Evolutionary conservation across 2,888 invertebrate species (phyloP).

Genomic region (Aporophyla lueneburgensis): DNA sequence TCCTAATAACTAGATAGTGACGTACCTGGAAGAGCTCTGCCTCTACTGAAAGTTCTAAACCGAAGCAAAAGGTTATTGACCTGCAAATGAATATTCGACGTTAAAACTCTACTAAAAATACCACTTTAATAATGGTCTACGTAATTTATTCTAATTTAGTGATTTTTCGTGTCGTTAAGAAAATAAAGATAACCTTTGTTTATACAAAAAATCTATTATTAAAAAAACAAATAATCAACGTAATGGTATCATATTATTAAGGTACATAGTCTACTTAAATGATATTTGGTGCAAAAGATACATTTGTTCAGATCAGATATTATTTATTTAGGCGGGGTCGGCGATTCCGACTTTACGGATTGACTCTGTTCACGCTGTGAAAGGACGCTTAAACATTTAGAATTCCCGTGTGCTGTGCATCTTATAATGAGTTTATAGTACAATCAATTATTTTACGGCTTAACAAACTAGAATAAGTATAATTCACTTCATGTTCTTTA

Average conservation of each 20-base stretch:
- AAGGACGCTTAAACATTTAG: slow-evolving; percentile 44
- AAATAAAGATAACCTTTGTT: not conserved
- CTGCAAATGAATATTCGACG: not conserved
- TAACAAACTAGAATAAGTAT: not conserved
- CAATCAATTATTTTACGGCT: not conserved
- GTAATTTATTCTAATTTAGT: not conserved
- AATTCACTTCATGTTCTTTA: not conserved
- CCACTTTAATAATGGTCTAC: not conserved
- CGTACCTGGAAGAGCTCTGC: not conserved
- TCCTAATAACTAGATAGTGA: not conserved
- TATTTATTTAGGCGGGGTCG: slow-evolving; percentile 54
- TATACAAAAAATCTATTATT: not conserved
- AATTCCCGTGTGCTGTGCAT: slow-evolving; percentile 24
- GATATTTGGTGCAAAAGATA: slow-evolving; percentile 30
- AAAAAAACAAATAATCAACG: not conserved
- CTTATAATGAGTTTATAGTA: slow-evolving; percentile 19
- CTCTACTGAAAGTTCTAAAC: not conserved
- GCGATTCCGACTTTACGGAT: slow-evolving; percentile 50
- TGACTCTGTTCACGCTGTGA: slow-evolving; percentile 43
- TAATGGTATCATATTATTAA: slow-evolving; percentile 10
- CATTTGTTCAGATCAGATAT: slow-evolving; percentile 46
- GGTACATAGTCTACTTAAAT: slow-evolving; percentile 19
- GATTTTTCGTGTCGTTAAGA: not conserved
- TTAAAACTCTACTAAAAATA: not conserved
- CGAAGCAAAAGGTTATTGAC: slow-evolving; percentile 19